A percentile compares a stretch with the other conserved stretches of the same genome.
These are phyloP conservation scores for Lutjanus erythropterus DNA, from an alignment of 2,113 vertebrate species.

Conservation along the genomic window DNA sequence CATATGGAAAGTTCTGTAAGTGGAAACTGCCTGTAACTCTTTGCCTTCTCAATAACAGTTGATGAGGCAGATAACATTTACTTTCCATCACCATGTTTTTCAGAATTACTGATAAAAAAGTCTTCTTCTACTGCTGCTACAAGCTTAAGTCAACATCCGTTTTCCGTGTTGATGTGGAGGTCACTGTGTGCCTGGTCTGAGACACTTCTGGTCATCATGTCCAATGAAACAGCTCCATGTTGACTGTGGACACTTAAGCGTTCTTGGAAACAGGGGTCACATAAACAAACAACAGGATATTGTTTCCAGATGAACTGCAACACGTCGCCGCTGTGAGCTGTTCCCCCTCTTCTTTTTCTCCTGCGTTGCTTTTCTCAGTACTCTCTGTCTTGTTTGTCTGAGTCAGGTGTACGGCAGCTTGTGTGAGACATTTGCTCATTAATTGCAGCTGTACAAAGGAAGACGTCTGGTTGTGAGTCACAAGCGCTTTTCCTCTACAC, in stretches of 20 bases:
- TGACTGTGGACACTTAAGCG: slow-evolving; percentile 28
- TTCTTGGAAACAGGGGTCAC: slow-evolving; percentile 47
- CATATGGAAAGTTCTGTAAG: neutral
- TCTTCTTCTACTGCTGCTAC: neutral
- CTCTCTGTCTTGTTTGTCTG: slow-evolving; percentile 37
- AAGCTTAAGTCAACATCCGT: neutral
- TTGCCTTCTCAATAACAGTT: neutral
- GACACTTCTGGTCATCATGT: neutral
- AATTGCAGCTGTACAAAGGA: slow-evolving; percentile 31
- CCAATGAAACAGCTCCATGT: slow-evolving; percentile 6
- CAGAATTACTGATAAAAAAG: neutral
- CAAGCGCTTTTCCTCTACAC: neutral
- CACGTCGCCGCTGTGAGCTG: neutral
- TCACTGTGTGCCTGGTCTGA: neutral
- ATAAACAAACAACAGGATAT: slow-evolving; percentile 59
- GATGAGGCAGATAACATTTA: slow-evolving; percentile 6
- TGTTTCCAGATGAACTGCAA: slow-evolving; percentile 50
- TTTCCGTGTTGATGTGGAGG: neutral
- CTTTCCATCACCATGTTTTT: neutral
- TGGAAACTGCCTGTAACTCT: neutral
- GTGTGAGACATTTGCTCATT: slow-evolving; percentile 29
- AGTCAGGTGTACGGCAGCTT: slow-evolving; percentile 42
- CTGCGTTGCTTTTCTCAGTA: neutral
- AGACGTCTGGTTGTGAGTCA: slow-evolving; percentile 7
- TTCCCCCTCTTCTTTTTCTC: neutral